Base-by-base conservation (phyloP, 2,888 invertebrate species). In the Agrotis segetum region DNA sequence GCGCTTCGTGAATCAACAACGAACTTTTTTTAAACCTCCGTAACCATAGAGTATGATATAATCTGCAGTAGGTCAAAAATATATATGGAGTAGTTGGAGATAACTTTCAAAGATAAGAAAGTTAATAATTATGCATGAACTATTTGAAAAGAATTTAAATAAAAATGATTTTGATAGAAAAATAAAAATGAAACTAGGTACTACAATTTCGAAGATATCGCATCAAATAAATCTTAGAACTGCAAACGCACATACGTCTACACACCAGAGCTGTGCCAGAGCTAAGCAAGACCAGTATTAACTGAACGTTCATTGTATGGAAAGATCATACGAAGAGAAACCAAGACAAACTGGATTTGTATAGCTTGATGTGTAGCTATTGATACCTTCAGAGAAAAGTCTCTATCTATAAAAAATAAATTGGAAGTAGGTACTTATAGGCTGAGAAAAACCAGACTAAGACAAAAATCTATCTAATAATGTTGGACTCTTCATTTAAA, bases 1-100 rank as follows among this genome's bases (percentile, higher is more conserved):
- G 46, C 59, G 47, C 56, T 60, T 52, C 29, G 40, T 84, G 81
- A 82, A 81, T 78, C 75, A 82, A 79, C 75, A 79, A 79, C 64
- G 52, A 69, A 75, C 67, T 72, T 80, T 82, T 75, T 82, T 69
- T 61, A 50, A 21, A 34, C 21, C 2, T 24, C 17, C 19, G 64
- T 47, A 63, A 74, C 79, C 81, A 77, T 56, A 81, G 83, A 55
- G 47, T 74, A 71, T 67, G 16, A 67, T 16, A 46, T 46, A 58
- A 67, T 71, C 55, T 59, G 14, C 74, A 77, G 67, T 63, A 52
- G 52, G 52, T n/a, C 16, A 34, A 34, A 21, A 60, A 44, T 24
- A 34, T 74, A 13, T 44, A 11, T 7, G 6, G 21, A 50, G 1
- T 17, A 46, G 7, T n/a, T n/a, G 47, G 11, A 55, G 9, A 55